Percentiles rank a stretch among this genome's conserved stretches.
These are phyloP conservation scores for Drosophila percnosoma DNA, from an alignment of 2,888 invertebrate species.

Conservation along the genomic window DNA sequence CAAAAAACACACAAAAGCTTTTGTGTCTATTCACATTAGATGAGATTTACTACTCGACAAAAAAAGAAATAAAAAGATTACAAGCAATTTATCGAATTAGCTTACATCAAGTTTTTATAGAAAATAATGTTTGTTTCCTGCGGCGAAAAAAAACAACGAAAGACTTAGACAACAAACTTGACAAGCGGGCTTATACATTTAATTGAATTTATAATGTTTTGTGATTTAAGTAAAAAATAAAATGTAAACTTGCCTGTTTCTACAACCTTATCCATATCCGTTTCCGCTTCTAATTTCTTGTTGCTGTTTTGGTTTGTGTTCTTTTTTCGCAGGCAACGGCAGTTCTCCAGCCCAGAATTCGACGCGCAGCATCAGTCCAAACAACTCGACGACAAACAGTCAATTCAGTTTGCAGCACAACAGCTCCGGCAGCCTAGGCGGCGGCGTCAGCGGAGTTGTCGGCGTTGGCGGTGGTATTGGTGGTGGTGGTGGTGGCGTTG, in stretches of 20 bases:
- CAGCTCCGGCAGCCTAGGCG: conserved; percentile 84
- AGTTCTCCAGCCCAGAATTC: conserved; percentile 86
- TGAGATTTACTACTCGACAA: neutral
- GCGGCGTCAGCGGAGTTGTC: conserved; percentile 41
- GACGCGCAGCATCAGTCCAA: conserved; percentile 85
- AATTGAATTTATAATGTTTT: neutral
- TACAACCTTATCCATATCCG: neutral
- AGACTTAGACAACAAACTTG: conserved; percentile 2
- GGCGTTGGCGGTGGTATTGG: conserved; percentile 40
- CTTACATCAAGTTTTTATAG: neutral
- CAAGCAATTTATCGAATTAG: neutral
- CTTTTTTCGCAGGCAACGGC: conserved; percentile 83
- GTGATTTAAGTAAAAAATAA: neutral
- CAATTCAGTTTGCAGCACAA: conserved; percentile 85
- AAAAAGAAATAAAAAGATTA: no score
- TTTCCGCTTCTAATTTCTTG: conserved; percentile 24
- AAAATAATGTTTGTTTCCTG: neutral
- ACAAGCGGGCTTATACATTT: neutral
- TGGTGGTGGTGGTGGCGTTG: conserved; percentile 26
- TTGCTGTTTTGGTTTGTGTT: conserved; percentile 13
- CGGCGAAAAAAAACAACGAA: neutral
- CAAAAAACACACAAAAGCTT: neutral
- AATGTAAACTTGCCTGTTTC: neutral
- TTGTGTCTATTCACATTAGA: neutral
- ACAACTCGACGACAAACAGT: conserved; percentile 85